phyloP scores from a whole-genome alignment of 2,797 vertebrate species.

The Halcyon leucocephala region DNA sequence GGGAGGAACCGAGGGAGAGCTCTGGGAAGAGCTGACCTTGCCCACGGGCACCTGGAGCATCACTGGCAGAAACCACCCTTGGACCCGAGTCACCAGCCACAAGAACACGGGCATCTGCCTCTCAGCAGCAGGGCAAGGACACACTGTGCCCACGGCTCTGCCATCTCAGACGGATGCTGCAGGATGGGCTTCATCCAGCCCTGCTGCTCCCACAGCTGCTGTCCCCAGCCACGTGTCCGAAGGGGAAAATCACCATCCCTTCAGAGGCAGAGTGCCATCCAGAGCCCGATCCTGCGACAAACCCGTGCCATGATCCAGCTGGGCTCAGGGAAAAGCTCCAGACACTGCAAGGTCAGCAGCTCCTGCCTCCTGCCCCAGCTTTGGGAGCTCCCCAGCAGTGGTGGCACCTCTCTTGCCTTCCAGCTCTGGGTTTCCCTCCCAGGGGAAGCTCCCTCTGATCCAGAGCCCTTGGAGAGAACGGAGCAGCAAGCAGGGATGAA shows the following conservation, averaged over 20 bases:
- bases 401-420: rapidly evolving
- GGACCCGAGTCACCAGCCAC: not conserved
- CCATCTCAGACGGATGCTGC: not conserved
- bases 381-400: not conserved
- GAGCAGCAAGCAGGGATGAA: not conserved
- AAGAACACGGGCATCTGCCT: not conserved
- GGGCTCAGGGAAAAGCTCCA: not conserved
- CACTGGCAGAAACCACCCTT: not conserved
- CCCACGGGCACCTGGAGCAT: not conserved
- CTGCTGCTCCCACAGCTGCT: not conserved
- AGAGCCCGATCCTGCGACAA: not conserved
- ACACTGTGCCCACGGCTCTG: rapidly evolving
- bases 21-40: not conserved
- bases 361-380: not conserved
- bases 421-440: not conserved
- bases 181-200: not conserved
- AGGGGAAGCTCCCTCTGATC: not conserved
- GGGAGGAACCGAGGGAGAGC: rapidly evolving
- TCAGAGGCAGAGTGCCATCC: not conserved
- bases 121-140: rapidly evolving
- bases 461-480: not conserved
- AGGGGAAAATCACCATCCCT: not conserved
- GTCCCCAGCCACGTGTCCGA: not conserved
- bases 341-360: not conserved
- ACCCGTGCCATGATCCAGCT: rapidly evolving